Conservation (phyloP, 1,140 invertebrate genomes). For the Pseudomyrmex dendroicus region DNA sequence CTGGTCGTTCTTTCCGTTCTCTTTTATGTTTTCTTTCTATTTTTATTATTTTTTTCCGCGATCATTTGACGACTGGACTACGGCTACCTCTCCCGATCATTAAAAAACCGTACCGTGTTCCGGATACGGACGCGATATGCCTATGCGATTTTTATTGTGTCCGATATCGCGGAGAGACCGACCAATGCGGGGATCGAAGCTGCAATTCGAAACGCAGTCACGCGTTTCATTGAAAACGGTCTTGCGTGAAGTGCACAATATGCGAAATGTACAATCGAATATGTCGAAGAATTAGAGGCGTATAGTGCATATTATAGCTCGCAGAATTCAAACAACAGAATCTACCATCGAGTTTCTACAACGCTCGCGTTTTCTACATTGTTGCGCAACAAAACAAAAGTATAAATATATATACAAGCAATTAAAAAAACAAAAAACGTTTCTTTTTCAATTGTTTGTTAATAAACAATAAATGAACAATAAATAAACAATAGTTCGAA, state of each 20-base stretch:
- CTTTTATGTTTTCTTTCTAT: background rate
- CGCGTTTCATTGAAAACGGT: background rate
- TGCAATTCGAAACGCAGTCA: background rate
- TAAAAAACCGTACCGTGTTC: slow-evolving; percentile 22
- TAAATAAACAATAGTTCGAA: background rate
- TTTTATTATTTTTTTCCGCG: background rate
- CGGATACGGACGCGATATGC: slow-evolving; percentile 24
- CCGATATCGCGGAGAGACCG: background rate
- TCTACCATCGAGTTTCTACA: no score
- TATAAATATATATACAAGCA: no score
- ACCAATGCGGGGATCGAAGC: background rate
- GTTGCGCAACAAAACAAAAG: no score
- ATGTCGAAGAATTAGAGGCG: background rate
- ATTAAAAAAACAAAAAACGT: background rate
- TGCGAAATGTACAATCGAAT: background rate
- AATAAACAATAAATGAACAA: background rate
- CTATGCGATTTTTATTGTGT: slow-evolving; percentile 37
- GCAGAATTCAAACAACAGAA: no score
- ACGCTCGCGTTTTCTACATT: no score
- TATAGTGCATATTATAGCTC: no score
- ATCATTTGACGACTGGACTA: background rate
- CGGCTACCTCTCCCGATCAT: background rate
- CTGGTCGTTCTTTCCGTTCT: background rate
- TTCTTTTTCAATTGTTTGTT: background rate
- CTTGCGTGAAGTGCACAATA: background rate